Conservation (phyloP, 2,113 vertebrate genomes). For the Scartelaos histophorus region DNA sequence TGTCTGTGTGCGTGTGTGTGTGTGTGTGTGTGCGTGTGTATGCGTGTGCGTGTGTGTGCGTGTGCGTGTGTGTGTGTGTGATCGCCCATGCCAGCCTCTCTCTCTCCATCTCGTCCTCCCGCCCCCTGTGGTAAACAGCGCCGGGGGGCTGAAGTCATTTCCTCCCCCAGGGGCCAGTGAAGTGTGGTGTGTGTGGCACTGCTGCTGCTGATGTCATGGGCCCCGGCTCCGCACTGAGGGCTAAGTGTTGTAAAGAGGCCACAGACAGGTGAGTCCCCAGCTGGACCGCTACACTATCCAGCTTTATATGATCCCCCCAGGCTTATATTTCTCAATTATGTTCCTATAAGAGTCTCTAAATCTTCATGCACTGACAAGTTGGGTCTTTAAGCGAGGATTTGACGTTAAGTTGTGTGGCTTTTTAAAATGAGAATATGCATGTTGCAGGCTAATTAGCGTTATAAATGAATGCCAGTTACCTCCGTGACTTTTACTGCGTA, state of each 20-base stretch:
- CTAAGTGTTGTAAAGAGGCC: constrained; percentile 69
- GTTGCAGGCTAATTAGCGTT: constrained; percentile 11
- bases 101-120: constrained; percentile 54
- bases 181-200: constrained; percentile 66
- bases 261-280: constrained; percentile 67
- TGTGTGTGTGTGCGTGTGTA: no score
- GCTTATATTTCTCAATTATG: constrained; percentile 58
- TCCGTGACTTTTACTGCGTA: neutral
- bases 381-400: constrained; percentile 19
- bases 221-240: constrained; percentile 55
- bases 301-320: constrained; percentile 55
- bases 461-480: constrained; percentile 10
- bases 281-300: constrained; percentile 60
- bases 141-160: constrained; percentile 68
- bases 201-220: constrained; percentile 74
- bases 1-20: no score
- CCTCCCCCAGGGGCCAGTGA: constrained; percentile 61
- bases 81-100: constrained; percentile 44
- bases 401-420: constrained; percentile 10
- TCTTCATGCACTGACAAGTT: constrained; percentile 20
- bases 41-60: no score
- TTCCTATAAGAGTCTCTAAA: constrained; percentile 46
- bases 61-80: no score
- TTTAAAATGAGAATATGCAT: constrained; percentile 5
- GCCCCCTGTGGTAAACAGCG: constrained; percentile 59